Conservation (phyloP, 1,140 invertebrate genomes). For the Galendromus occidentalis region DNA sequence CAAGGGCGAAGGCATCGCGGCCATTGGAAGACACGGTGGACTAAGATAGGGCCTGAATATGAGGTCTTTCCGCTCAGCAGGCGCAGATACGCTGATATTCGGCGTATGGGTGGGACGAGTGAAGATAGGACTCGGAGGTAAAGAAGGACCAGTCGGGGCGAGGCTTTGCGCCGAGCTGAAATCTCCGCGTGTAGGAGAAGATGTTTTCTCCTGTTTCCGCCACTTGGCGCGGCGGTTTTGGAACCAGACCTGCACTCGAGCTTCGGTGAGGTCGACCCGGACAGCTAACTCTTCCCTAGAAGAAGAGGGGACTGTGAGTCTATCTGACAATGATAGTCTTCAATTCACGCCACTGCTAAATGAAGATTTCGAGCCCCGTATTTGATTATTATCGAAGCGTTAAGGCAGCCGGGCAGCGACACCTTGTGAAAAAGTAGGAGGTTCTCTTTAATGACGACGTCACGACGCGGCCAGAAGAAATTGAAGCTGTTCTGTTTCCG, state of each 20-base stretch:
- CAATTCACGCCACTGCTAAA: too few relatives aligned
- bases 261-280: slow-evolving; percentile 78
- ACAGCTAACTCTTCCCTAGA: slow-evolving; percentile 76
- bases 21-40: neutral
- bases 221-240: slow-evolving; percentile 7
- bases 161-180: slow-evolving; percentile 1
- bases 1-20: neutral
- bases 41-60: neutral
- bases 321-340: too few relatives aligned
- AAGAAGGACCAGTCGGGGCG: neutral
- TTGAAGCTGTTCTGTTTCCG: too few relatives aligned
- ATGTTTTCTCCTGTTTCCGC: slow-evolving; percentile 11
- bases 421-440: too few relatives aligned
- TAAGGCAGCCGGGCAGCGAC: too few relatives aligned
- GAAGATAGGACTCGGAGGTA: neutral
- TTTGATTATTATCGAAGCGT: too few relatives aligned
- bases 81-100: neutral
- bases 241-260: slow-evolving; percentile 69
- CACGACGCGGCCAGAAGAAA: too few relatives aligned
- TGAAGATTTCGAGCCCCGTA: too few relatives aligned
- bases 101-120: neutral
- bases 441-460: too few relatives aligned
- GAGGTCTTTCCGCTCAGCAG: neutral
- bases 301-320: neutral
- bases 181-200: neutral